phyloP scores from a whole-genome alignment of 2,888 invertebrate species.

The Oscheius sp. region DNA sequence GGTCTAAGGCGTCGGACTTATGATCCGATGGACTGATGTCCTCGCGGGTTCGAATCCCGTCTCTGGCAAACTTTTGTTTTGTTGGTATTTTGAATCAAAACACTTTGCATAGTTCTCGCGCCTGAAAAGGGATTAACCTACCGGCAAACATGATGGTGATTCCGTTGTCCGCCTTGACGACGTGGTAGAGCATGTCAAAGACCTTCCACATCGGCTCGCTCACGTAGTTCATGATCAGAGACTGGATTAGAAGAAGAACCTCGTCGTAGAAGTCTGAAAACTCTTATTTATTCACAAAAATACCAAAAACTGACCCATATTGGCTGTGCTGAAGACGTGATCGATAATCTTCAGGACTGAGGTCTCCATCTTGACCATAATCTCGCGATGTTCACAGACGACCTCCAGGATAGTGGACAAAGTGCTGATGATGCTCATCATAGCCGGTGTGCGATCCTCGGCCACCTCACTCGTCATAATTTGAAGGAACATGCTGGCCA shows the following conservation, averaged over 20 bases:
- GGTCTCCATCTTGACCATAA: conserved; percentile 89
- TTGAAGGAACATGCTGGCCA: conserved; percentile 77
- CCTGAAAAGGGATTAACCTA: not conserved
- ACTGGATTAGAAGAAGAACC: conserved; percentile 90
- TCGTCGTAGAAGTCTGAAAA: conserved; percentile 93
- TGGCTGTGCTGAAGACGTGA: conserved; percentile 73
- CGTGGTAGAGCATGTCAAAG: conserved; percentile 71
- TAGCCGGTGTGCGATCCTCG: conserved; percentile 95
- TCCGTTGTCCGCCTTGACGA: conserved; percentile 22
- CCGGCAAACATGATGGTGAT: conserved; percentile 29
- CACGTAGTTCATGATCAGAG: conserved; percentile 87
- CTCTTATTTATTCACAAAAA: not conserved
- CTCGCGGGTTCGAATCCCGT: too few species aligned
- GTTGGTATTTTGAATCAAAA: too few species aligned
- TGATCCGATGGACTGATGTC: too few species aligned
- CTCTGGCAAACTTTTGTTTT: too few species aligned
- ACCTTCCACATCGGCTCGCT: conserved; percentile 91
- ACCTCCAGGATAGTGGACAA: conserved; percentile 89
- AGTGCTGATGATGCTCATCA: conserved; percentile 94
- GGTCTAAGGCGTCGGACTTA: too few species aligned
- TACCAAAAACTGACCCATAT: conserved; percentile 39
- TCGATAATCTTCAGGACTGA: conserved; percentile 88
- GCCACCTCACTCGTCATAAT: conserved; percentile 74
- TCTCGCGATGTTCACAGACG: conserved; percentile 75
- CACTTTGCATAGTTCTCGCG: too few species aligned